Evolutionary conservation across 1,140 invertebrate species (phyloP).

Genomic region (Drosophila orena): DNA sequence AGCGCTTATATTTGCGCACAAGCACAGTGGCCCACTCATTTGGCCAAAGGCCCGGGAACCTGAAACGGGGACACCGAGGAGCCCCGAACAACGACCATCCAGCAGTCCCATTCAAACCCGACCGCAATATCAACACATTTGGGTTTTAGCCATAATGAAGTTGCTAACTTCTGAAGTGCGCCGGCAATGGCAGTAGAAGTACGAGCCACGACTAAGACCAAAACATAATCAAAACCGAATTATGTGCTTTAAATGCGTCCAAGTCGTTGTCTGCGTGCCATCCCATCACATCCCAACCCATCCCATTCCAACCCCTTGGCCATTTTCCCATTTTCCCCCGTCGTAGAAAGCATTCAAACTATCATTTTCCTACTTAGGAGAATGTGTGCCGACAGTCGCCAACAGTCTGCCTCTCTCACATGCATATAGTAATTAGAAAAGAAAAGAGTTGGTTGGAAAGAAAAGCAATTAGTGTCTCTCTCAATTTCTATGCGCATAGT

Average conservation of each 20-base stretch:
- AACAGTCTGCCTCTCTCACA: constrained; percentile 60
- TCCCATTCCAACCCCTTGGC: constrained; percentile 1
- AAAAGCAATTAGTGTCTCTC: constrained; percentile 83
- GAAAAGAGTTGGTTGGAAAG: constrained; percentile 79
- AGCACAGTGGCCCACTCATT: constrained; percentile 69
- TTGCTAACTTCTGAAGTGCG: constrained; percentile 75
- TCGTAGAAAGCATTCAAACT: constrained; percentile 75
- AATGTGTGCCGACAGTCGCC: constrained; percentile 81
- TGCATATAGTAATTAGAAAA: constrained; percentile 81
- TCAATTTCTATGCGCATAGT: constrained; percentile 75
- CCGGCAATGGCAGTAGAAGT: constrained; percentile 39
- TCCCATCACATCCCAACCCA: no score
- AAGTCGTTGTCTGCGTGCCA: constrained; percentile 33
- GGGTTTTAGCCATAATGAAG: constrained; percentile 82
- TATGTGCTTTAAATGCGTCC: constrained; percentile 81
- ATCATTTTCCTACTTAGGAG: constrained; percentile 81
- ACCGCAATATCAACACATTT: constrained; percentile 82
- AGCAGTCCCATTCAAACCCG: constrained; percentile 38
- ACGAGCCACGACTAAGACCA: constrained; percentile 59
- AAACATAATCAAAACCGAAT: constrained; percentile 84
- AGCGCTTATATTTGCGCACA: constrained; percentile 65
- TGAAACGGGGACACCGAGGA: background rate
- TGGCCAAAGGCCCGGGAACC: constrained; percentile 27
- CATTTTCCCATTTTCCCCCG: constrained; percentile 33
- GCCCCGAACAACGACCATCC: constrained; percentile 4